Evolutionary conservation across 2,888 invertebrate species (phyloP), one percentile per base, ranked within the genome.

Genomic region (Lamellibrachia satsuma): DNA sequence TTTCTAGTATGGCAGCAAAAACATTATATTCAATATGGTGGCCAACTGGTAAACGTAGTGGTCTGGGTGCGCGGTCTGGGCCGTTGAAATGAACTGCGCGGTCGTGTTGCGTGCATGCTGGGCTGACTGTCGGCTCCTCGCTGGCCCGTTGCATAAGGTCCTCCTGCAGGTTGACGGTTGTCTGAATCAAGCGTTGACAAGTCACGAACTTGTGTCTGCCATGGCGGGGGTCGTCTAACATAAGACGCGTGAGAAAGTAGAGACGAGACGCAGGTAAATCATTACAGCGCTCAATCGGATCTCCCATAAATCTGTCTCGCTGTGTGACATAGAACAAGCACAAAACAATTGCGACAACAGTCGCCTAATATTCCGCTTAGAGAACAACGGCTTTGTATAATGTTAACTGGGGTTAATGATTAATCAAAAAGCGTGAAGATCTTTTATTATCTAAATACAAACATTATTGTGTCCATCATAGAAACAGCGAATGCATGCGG

Each of bases 151-250:
- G n/a, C 75, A 75, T 75, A 75, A 75, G 75, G 22, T 75, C n/a
- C 22, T 22, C 22, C 75, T 22, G 75, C 75, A 75, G n/a, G 75
- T 75, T 75, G 75, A 75, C 22, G 75, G 75, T 15, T n/a, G 75
- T 75, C 75, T 75, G 75, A 75, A 22, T 75, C 75, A 75, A 75
- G 75, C 75, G 75, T 75, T 75, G 75, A 75, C 75, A 75, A 75
- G 75, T 75, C 75, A 75, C 75, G 75, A 75, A 75, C 75, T 75
- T 75, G 75, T 22, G 75, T 75, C 75, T 75, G 75, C 75, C 75
- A 22, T 75, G 15, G 75, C 75, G 75, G 75, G 75, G 75, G 75
- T 75, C 75, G 11, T 2, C 75, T 75, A 75, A 75, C 75, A 75
- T 75, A 75, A 75, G 75, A 75, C 75, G 75, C 75, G 75, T 75